A percentile compares a stretch with the other conserved stretches of the same genome.
Evolutionary conservation across 2,113 vertebrate genomes (phyloP).

Genomic region (Campylomormyrus tamandua): DNA sequence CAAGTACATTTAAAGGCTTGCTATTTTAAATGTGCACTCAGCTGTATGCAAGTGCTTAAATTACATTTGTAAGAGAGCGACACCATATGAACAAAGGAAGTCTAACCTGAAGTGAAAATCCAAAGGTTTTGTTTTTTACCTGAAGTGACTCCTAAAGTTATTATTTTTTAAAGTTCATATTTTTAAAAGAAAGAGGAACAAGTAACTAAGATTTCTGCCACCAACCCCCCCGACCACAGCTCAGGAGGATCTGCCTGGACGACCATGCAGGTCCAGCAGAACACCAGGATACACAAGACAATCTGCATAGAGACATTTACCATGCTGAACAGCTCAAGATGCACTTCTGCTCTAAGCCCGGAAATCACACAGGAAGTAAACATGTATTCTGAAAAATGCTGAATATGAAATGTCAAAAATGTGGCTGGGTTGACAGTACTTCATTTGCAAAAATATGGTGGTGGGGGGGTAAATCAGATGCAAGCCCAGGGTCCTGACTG

Average conservation of each 20-base stretch:
- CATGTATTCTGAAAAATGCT: background rate
- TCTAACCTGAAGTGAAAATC: background rate
- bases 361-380: background rate
- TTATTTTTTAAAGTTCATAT: background rate
- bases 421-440: background rate
- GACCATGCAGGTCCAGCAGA: background rate
- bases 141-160: background rate
- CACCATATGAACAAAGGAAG: background rate
- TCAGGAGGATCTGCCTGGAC: background rate
- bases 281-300: background rate
- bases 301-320: background rate
- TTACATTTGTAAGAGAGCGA: background rate
- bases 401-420: background rate
- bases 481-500: too few species aligned
- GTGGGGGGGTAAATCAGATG: background rate
- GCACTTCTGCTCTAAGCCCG: background rate
- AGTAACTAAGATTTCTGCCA: background rate
- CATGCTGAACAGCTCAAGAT: background rate
- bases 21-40: background rate
- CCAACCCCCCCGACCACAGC: background rate
- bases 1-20: too few species aligned
- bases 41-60: background rate
- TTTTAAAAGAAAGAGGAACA: background rate
- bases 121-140: background rate
- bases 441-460: background rate